Evolutionary conservation across 2,797 vertebrate species (phyloP).

Genomic region (Gymnodraco acuticeps): DNA sequence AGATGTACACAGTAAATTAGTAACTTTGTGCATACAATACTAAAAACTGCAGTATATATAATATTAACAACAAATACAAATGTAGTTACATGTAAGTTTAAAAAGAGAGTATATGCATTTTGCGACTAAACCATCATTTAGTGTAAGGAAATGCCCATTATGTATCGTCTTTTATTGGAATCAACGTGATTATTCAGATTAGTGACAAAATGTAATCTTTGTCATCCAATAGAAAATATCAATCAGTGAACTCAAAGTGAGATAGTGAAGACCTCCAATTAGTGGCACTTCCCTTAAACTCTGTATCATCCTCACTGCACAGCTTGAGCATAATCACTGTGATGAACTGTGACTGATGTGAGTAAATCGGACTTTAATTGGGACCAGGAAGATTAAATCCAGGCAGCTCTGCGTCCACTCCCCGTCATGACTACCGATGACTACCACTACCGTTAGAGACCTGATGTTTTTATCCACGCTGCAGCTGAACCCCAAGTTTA

Average conservation of each 20-base stretch:
- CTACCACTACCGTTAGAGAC: constrained; percentile 18
- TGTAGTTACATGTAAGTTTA: neutral
- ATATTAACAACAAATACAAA: constrained; percentile 8
- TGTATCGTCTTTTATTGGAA: neutral
- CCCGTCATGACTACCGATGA: constrained; percentile 31
- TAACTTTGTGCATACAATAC: constrained; percentile 4
- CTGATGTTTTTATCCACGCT: constrained; percentile 32
- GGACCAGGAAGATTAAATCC: constrained; percentile 87
- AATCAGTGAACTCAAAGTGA: constrained; percentile 46
- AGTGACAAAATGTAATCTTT: constrained; percentile 3
- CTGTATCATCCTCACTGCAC: constrained; percentile 85
- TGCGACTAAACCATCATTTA: neutral
- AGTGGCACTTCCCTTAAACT: constrained; percentile 84
- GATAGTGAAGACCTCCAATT: constrained; percentile 64
- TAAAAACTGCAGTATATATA: constrained; percentile 8
- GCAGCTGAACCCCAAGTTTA: constrained; percentile 38
- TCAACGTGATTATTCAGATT: constrained; percentile 1
- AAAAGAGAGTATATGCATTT: neutral
- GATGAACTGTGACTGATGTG: constrained; percentile 89
- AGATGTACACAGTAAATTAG: neutral
- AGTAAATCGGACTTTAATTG: constrained; percentile 89
- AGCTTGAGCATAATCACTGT: constrained; percentile 88
- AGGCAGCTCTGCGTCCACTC: constrained; percentile 57
- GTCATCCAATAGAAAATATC: constrained; percentile 14
- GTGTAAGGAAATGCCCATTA: neutral